These are phyloP conservation scores for Tipula unca DNA, from an alignment of 2,888 invertebrate species.

Conservation along the genomic window DNA sequence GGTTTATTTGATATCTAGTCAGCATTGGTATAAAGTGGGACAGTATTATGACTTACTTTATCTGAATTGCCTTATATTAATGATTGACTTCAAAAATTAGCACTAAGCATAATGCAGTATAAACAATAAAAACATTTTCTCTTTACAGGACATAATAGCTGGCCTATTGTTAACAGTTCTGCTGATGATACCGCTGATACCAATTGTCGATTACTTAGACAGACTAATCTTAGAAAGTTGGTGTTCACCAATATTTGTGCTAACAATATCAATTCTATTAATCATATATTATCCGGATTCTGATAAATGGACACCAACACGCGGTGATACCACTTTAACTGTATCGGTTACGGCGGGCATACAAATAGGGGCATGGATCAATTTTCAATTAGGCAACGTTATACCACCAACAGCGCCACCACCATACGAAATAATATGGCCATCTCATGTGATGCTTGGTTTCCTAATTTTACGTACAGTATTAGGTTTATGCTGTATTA, in stretches of 20 bases:
- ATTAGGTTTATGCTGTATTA: conserved; percentile 66
- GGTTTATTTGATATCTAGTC: too few species aligned
- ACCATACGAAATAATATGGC: conserved; percentile 72
- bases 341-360: conserved; percentile 74
- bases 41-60: too few species aligned
- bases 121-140: conserved; percentile 18
- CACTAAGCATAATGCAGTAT: too few species aligned
- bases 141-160: conserved; percentile 69
- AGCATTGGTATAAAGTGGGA: too few species aligned
- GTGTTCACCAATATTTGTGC: conserved; percentile 55
- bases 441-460: conserved; percentile 62
- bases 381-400: conserved; percentile 70
- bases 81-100: too few species aligned
- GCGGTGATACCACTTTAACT: conserved; percentile 85
- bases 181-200: conserved; percentile 64
- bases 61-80: too few species aligned
- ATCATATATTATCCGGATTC: conserved; percentile 74
- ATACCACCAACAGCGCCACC: conserved; percentile 51
- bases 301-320: conserved; percentile 83
- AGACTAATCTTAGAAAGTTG: conserved; percentile 57
- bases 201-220: conserved; percentile 66
- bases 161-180: conserved; percentile 60
- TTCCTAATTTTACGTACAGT: conserved; percentile 58
- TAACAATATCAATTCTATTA: conserved; percentile 55
- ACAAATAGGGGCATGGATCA: conserved; percentile 72